A percentile compares a stretch with the other conserved stretches of the same genome.
Conservation (phyloP, 2,113 vertebrate species). For the Neomonachus schauinslandi region DNA sequence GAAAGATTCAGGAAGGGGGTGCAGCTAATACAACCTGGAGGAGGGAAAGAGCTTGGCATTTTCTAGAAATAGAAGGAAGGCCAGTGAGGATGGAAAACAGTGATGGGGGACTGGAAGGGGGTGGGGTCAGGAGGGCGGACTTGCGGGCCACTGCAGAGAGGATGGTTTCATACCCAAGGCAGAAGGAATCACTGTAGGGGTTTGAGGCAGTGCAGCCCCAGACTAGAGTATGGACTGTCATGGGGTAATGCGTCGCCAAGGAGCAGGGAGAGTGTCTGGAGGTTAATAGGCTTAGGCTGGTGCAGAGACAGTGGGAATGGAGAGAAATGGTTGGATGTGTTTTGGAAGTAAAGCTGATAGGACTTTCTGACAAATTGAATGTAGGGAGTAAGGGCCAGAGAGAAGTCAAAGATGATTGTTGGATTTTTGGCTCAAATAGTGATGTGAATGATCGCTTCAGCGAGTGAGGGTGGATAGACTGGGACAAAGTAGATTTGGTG, state of each 20-base stretch:
- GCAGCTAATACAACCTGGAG: not conserved
- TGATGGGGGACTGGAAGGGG: fast-evolving
- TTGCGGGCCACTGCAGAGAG: not conserved
- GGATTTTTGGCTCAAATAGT: not conserved
- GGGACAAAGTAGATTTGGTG: not conserved
- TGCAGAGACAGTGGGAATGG: not conserved
- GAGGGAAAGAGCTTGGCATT: not conserved
- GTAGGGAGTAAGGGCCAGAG: not conserved
- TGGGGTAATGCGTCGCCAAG: too few relatives aligned
- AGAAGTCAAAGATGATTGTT: not conserved
- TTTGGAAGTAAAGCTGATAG: not conserved
- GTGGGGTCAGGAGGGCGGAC: not conserved
- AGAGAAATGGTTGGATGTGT: not conserved
- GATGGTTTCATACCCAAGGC: not conserved
- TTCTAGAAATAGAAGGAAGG: not conserved
- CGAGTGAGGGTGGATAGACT: not conserved
- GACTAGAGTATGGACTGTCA: not conserved
- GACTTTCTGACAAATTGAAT: not conserved
- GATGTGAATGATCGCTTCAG: not conserved
- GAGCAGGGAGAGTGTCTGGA: not conserved
- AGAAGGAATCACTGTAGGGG: not conserved
- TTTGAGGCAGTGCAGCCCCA: not conserved
- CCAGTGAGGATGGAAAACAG: not conserved
- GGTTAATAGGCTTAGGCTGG: not conserved
- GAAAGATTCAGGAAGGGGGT: not conserved